Evolutionary conservation across 2,113 vertebrate species (phyloP).

Genomic region (Bambusicola thoracicus): DNA sequence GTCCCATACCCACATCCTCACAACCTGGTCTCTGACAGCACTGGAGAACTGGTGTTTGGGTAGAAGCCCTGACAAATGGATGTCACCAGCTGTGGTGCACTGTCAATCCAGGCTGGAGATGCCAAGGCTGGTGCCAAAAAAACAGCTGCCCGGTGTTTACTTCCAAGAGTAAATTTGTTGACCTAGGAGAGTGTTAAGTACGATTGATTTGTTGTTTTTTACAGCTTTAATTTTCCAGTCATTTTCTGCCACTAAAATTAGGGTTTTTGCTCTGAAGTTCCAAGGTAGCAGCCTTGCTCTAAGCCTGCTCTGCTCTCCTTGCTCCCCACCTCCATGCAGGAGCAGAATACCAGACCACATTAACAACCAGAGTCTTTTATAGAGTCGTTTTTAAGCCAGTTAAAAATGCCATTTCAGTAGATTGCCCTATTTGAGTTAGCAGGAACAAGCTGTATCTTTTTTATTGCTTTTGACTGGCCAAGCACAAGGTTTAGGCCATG

Average conservation of each 20-base stretch:
- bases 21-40: not conserved
- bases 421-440: slow-evolving; percentile 56
- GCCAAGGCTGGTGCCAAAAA: no score
- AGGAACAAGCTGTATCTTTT: slow-evolving; percentile 66
- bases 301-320: not conserved
- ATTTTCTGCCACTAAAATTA: not conserved
- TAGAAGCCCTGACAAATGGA: not conserved
- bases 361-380: slow-evolving; percentile 42
- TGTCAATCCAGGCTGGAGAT: not conserved
- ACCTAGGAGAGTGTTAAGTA: not conserved
- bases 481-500: slow-evolving; percentile 40
- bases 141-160: not conserved
- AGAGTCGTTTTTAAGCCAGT: slow-evolving; percentile 62
- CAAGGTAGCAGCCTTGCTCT: not conserved
- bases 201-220: not conserved
- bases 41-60: not conserved
- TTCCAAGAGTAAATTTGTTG: not conserved
- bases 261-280: not conserved
- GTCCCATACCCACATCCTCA: not conserved
- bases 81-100: not conserved
- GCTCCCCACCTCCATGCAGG: not conserved
- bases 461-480: slow-evolving; percentile 49
- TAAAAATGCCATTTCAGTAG: slow-evolving; percentile 58
- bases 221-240: not conserved
- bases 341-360: not conserved